Base-by-base conservation (phyloP, 2,113 vertebrate genomes). In the Pluvialis apricaria region DNA sequence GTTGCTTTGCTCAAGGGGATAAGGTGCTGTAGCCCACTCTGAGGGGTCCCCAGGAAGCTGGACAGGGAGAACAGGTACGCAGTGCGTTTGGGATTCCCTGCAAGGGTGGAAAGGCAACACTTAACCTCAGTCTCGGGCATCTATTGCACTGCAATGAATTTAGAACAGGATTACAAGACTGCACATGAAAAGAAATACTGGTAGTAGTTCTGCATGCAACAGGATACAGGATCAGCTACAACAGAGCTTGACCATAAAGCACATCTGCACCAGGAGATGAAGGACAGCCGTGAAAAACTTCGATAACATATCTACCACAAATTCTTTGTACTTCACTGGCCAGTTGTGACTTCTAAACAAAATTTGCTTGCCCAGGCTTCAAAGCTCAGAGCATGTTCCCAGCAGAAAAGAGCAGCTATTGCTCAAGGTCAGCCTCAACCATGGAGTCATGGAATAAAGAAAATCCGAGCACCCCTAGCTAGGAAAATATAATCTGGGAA, bases 11-110 rank as follows among this genome's bases (percentile, higher is more conserved):
- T 38, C 60, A n/a, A 68, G 55, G 82, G 42, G 36, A 25, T 84
- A 36, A 22, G 54, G 36, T 71, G 51, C 65, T 90, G 65, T 90
- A 84, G 76, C 87, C 73, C 57, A 52, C 28, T 45, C 61, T 66
- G 29, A 1, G 4, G 42, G 16, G 17, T 34, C n/a, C 20, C 10
- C 2, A 7, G 9, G 42, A 24, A 70, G 36, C 36, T 4, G 9
- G 52, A 6, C 8, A 5, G 0, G 4, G 28, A 9, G 11, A 29
- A 19, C 21, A 21, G 61, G 16, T 29, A 15, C 21, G 38, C 2
- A 2, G 31, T 47, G 62, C 2, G 0, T 38, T 24, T 44, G 22
- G 31, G 26, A 61, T 66, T 76, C 32, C 45, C 61, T 52, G 49
- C 1, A 0, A 45, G 38, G 29, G 10, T 52, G 62, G 49, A 65